phyloP scores from a whole-genome alignment of 1,140 invertebrate genomes.

The Sarcophaga peregrina region DNA sequence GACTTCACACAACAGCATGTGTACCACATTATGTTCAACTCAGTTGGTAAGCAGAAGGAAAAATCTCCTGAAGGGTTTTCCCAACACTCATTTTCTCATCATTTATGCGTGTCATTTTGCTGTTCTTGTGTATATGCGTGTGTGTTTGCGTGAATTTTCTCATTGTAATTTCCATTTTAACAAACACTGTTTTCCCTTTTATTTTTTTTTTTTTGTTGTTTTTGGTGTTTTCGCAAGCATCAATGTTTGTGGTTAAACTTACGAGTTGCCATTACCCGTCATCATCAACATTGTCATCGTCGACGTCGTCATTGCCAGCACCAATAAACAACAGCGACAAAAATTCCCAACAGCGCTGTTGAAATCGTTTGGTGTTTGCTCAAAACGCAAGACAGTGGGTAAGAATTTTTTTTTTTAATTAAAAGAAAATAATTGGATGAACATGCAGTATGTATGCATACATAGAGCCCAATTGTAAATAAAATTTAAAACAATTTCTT shows the following conservation, averaged over 20 bases:
- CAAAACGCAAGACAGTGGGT: not conserved
- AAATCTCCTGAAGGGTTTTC: not conserved
- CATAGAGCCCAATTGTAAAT: too few relatives aligned
- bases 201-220: too few relatives aligned
- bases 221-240: not conserved
- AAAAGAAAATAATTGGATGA: too few relatives aligned
- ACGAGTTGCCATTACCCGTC: not conserved
- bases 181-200: too few relatives aligned
- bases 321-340: not conserved
- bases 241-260: slow-evolving; percentile 27
- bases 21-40: slow-evolving; percentile 21
- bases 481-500: too few relatives aligned
- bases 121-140: not conserved
- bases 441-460: too few relatives aligned
- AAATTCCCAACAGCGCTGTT: not conserved
- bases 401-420: too few relatives aligned
- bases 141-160: not conserved
- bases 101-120: slow-evolving; percentile 12
- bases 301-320: not conserved
- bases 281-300: not conserved
- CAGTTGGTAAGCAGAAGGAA: not conserved
- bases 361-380: not conserved
- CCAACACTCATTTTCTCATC: slow-evolving; percentile 26
- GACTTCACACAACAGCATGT: not conserved
- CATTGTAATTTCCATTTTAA: too few relatives aligned